Conservation (phyloP, 2,797 vertebrate genomes). For the Rhadinocentrus ornatus region DNA sequence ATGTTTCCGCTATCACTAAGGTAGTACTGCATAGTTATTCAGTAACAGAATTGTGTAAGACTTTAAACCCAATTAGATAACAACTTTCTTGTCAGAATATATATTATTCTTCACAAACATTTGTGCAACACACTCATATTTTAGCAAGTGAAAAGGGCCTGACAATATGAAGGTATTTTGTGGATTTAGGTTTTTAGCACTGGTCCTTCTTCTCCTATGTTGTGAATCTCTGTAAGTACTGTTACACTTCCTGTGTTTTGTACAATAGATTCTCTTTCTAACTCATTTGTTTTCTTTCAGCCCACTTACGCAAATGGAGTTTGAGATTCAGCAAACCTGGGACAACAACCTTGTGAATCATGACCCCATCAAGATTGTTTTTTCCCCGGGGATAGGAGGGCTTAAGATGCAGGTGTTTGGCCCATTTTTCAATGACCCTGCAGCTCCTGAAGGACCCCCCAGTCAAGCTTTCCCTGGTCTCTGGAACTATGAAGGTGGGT, state of each 20-base stretch:
- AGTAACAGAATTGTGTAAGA: conserved; percentile 33
- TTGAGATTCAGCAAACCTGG: conserved; percentile 87
- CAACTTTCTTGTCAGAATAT: neutral
- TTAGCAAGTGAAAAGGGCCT: neutral
- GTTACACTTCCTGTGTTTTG: neutral
- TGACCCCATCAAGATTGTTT: conserved; percentile 80
- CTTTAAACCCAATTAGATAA: conserved; percentile 36
- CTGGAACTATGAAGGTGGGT: conserved; percentile 93
- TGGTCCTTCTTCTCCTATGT: conserved; percentile 42
- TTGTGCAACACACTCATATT: conserved; percentile 1
- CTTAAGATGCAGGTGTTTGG: conserved; percentile 85
- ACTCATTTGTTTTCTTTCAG: conserved; percentile 41
- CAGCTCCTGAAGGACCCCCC: conserved; percentile 82
- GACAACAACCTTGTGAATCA: conserved; percentile 86
- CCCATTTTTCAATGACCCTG: conserved; percentile 91
- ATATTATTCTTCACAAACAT: neutral
- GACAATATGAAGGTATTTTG: conserved; percentile 53
- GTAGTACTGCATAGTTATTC: conserved; percentile 30
- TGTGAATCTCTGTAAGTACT: conserved; percentile 62
- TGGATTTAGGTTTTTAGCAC: conserved; percentile 42
- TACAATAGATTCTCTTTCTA: neutral
- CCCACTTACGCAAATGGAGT: conserved; percentile 82
- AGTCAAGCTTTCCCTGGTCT: conserved; percentile 86
- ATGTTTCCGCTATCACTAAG: conserved; percentile 16
- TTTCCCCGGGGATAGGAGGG: conserved; percentile 81